phyloP scores from a whole-genome alignment of 92 coral and sea anemone species.

The Montipora capitata region DNA sequence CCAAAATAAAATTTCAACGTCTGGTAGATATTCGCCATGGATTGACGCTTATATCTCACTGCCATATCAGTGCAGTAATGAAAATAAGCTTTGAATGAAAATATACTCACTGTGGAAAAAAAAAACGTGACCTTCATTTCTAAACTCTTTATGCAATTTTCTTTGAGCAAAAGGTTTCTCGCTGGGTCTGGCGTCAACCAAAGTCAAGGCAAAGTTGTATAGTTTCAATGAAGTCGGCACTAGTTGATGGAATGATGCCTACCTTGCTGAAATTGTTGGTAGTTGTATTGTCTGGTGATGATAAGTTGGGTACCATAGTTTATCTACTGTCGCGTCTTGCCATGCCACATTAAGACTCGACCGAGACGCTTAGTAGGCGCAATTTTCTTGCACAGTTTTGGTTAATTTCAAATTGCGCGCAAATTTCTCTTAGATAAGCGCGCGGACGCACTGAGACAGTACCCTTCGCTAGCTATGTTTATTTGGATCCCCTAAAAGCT shows the following conservation, averaged over 20 bases:
- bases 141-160: not conserved
- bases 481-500: conserved; percentile 27
- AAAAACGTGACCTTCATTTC: not conserved
- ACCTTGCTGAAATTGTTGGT: conserved; percentile 17
- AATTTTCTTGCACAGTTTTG: conserved; percentile 15
- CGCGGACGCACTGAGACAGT: conserved; percentile 14
- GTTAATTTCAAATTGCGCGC: conserved; percentile 11
- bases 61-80: conserved; percentile 30
- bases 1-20: conserved; percentile 60
- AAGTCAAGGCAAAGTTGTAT: not conserved
- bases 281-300: conserved; percentile 33
- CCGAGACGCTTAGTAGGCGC: conserved; percentile 30
- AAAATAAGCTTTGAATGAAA: conserved; percentile 26
- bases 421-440: not conserved
- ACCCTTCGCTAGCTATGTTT: conserved; percentile 18
- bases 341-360: conserved; percentile 30
- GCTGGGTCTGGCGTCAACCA: not conserved
- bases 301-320: conserved; percentile 24
- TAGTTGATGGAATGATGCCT: not conserved
- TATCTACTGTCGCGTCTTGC: conserved; percentile 37
- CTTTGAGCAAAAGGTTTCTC: not conserved
- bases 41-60: conserved; percentile 41
- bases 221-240: not conserved
- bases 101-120: conserved; percentile 1
- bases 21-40: conserved; percentile 35